Conservation (phyloP, 2,113 vertebrate species). For the Eudyptes chrysolophus region DNA sequence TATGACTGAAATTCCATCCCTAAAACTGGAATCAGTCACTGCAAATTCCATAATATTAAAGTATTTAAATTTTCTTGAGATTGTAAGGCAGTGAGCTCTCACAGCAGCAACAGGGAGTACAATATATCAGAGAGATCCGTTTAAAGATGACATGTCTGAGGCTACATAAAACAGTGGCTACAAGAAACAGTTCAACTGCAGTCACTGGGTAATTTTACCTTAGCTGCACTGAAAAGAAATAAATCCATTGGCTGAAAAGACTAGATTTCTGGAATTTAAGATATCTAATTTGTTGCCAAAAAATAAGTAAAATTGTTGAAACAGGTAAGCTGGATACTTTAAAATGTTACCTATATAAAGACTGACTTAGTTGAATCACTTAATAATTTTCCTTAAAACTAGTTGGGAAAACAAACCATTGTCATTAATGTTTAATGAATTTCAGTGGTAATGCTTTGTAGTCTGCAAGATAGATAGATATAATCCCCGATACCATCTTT, state of each 20-base stretch:
- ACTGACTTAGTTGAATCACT: neutral
- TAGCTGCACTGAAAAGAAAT: neutral
- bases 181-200: neutral
- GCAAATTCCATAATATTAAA: neutral
- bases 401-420: neutral
- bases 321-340: neutral
- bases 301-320: neutral
- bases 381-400: neutral
- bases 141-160: neutral
- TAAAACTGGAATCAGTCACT: neutral
- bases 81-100: neutral
- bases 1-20: neutral
- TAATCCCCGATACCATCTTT: neutral
- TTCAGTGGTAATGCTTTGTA: neutral
- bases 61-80: neutral
- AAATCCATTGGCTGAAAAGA: neutral
- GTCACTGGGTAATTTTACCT: neutral
- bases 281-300: neutral
- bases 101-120: neutral
- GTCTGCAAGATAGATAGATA: neutral
- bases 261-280: neutral
- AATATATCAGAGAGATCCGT: neutral
- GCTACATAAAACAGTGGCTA: neutral
- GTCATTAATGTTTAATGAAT: neutral
- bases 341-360: neutral